Conservation (phyloP, 2,888 invertebrate genomes). For the Tromatobia lineatoria region DNA sequence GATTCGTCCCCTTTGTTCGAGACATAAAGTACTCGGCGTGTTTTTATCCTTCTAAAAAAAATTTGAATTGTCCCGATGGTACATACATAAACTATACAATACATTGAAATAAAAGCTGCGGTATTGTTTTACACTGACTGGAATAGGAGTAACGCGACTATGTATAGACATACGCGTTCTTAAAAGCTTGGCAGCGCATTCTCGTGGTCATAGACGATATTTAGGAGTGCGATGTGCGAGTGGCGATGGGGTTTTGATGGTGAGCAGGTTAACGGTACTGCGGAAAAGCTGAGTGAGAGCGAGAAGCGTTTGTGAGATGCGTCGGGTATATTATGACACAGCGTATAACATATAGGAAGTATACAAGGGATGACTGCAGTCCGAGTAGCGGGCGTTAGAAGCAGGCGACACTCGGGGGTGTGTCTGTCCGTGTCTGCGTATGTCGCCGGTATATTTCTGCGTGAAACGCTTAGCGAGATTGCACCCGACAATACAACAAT, state of each 20-base stretch:
- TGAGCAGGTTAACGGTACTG: slow-evolving; percentile 57
- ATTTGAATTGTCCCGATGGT: slow-evolving; percentile 55
- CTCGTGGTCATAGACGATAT: slow-evolving; percentile 72
- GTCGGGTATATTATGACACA: neutral
- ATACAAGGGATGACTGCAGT: slow-evolving; percentile 19
- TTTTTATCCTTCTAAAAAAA: slow-evolving; percentile 39
- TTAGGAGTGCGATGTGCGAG: slow-evolving; percentile 37
- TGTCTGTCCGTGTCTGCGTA: slow-evolving; percentile 69
- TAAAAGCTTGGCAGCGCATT: slow-evolving; percentile 54
- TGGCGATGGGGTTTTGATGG: slow-evolving; percentile 18
- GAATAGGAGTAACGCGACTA: slow-evolving; percentile 30
- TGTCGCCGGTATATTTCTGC: slow-evolving; percentile 71
- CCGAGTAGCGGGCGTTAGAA: slow-evolving; percentile 9
- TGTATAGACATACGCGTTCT: slow-evolving; percentile 11
- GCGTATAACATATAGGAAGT: neutral
- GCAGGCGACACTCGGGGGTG: slow-evolving; percentile 61
- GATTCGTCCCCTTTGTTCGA: slow-evolving; percentile 32
- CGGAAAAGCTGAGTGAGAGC: slow-evolving; percentile 65
- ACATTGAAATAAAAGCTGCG: slow-evolving; percentile 49
- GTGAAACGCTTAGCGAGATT: slow-evolving; percentile 85
- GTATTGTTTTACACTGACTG: slow-evolving; percentile 46
- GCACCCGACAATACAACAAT: slow-evolving; percentile 85
- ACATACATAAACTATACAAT: slow-evolving; percentile 21
- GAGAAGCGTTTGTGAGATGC: slow-evolving; percentile 54
- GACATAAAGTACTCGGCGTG: slow-evolving; percentile 5